phyloP scores from a whole-genome alignment of 2,888 invertebrate genomes.

The Lasioglossum oenotherae region DNA sequence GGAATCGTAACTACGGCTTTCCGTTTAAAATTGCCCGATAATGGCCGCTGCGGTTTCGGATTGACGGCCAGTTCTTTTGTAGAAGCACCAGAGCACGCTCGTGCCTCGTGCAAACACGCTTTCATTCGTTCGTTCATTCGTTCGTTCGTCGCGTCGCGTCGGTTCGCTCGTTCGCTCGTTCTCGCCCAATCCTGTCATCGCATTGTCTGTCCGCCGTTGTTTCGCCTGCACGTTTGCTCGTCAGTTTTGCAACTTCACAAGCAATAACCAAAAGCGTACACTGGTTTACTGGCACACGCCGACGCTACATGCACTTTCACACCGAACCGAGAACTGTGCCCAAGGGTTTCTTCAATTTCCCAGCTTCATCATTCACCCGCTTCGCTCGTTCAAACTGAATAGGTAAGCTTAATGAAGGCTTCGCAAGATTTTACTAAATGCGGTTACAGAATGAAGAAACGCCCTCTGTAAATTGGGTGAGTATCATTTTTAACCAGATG shows the following conservation, averaged over 20 bases:
- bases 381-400: slow-evolving; percentile 34
- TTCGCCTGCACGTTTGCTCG: slow-evolving; percentile 53
- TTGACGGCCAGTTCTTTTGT: slow-evolving; percentile 68
- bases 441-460: background rate
- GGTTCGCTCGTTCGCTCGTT: slow-evolving; percentile 57
- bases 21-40: slow-evolving; percentile 69
- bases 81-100: slow-evolving; percentile 40
- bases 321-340: slow-evolving; percentile 48
- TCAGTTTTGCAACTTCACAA: slow-evolving; percentile 67
- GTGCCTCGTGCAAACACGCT: slow-evolving; percentile 67
- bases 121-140: slow-evolving; percentile 60
- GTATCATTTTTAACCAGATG: background rate
- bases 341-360: slow-evolving; percentile 31
- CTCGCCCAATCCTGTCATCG: slow-evolving; percentile 68
- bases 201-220: slow-evolving; percentile 48
- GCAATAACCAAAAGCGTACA: slow-evolving; percentile 69
- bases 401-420: background rate
- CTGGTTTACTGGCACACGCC: slow-evolving; percentile 58
- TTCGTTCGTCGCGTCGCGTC: slow-evolving; percentile 49
- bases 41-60: slow-evolving; percentile 64
- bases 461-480: background rate
- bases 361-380: slow-evolving; percentile 36
- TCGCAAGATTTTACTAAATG: background rate
- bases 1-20: slow-evolving; percentile 62
- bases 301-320: slow-evolving; percentile 48